Evolutionary conservation across 2,113 vertebrate genomes (phyloP), one percentile per base, ranked within the genome.

Genomic region (Gambusia holbrooki): DNA sequence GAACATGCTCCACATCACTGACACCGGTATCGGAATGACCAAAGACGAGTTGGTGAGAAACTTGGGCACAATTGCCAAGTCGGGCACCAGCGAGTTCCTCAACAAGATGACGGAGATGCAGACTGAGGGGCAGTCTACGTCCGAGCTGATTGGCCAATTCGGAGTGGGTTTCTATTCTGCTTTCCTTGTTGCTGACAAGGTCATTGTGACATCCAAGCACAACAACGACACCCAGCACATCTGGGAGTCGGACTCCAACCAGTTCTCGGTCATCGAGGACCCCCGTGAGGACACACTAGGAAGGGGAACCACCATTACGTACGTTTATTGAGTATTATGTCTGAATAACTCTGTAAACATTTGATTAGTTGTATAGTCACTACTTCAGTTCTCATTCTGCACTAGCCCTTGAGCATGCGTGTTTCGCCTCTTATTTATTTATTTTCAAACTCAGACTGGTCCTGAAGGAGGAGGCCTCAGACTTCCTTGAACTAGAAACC

Each of bases 81-180:
- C 98, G 0, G 98, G 98, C 89, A 99, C 98, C 58, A 99, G 98
- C 69, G 98, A 99, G 94, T 99, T 99, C 92, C 93, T 99, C 70
- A 99, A 94, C 93, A 96, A 96, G 92, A 96, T 99, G 93, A 97
- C 95, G 0, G 97, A 99, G 69, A 95, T 96, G 84, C 96, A 98
- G 88, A 89, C 95, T 13, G 97, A 98, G 8, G 94, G 93, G 27
- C 97, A 98, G 92, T 97, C 98, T n/a, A 98, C 97, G 8, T 99
- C 97, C 0, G 98, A 99, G 86, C 88, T 99, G 83, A 99, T 99
- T 12, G 98, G 98, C 32, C 98, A 99, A 95, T 99, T 99, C 68
- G 98, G 98, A 73, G 98, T 99, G 27, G 98, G 98, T 79, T 99
- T 99, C 93, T 99, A 99, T 87, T 99, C 98, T 8, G 96, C 98